Base-by-base conservation (phyloP, 2,888 invertebrate species). In the Exocentrus adspersus region DNA sequence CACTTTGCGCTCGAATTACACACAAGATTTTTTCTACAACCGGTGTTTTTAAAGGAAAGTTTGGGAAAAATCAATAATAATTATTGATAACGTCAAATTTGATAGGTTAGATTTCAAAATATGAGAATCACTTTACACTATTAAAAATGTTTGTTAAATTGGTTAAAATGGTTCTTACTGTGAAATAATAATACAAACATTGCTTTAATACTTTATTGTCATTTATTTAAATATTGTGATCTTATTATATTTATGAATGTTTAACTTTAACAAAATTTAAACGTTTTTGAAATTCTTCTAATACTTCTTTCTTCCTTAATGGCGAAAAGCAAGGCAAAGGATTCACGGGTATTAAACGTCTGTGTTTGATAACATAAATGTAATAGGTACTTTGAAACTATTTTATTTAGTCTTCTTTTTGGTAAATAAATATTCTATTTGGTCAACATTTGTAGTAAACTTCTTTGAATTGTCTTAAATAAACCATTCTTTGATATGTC, bases 271-370 rank as follows among this genome's bases (percentile, higher is more conserved):
- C 24, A 50, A 50, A 50, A 50, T 50, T 9, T 50, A 9, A 50
- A n/a, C n/a, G n/a, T n/a, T 48, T 48, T 10, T 21, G 48, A 5
- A 50, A 24, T 50, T 10, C 50, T 50, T 50, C 50, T 50, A 24
- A 24, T 17, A 28, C 50, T 24, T 50, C 50, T 10, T 50, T 14
- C 28, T n/a, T 24, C 28, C 16, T 50, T 50, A 24, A 14, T 50
- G 50, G 50, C 28, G 50, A 50, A 20, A 24, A 50, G 30, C 50
- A 24, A 50, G 30, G 28, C 28, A 30, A 50, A 50, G 24, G n/a
- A 50, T 28, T 24, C 24, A 24, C 24, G 10, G 7, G n/a, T 28
- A 50, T 50, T 50, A 42, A 16, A 12, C 16, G 42, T 42, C 42
- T 42, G 16, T 42, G 42, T 42, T 42, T 42, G 21, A 50, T 24